Evolutionary conservation across 2,113 vertebrate genomes (phyloP).

Genomic region (Alouatta palliata): DNA sequence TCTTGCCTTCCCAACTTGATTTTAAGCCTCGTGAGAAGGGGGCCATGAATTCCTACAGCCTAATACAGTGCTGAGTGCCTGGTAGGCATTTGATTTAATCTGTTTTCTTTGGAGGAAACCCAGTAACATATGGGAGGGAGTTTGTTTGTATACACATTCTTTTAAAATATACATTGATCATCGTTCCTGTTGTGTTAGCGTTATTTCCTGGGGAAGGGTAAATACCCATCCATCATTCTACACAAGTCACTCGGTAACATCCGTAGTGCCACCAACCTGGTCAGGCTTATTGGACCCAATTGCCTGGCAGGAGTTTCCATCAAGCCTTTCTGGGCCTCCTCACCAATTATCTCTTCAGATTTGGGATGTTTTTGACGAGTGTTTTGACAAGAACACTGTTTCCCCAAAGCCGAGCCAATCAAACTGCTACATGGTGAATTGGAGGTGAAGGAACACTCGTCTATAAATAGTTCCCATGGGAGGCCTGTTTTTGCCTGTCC

Average conservation of each 20-base stretch:
- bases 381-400: constrained; percentile 72
- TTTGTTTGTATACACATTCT: constrained; percentile 73
- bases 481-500: constrained; percentile 32
- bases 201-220: constrained; percentile 53
- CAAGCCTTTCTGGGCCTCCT: constrained; percentile 38
- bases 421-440: constrained; percentile 59
- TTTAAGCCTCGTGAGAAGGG: not conserved
- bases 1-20: constrained; percentile 41
- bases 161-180: constrained; percentile 72
- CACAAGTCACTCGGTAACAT: fast-evolving
- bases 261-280: not conserved
- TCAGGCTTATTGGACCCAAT: not conserved
- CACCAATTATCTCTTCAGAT: constrained; percentile 64
- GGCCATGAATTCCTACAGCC: constrained; percentile 30
- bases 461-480: constrained; percentile 46
- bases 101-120: constrained; percentile 75
- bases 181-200: constrained; percentile 52
- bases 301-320: not conserved
- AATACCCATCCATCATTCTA: not conserved
- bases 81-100: constrained; percentile 74
- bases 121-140: constrained; percentile 76
- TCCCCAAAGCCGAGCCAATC: constrained; percentile 61
- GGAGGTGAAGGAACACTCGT: constrained; percentile 67
- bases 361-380: constrained; percentile 52
- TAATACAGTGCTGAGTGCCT: not conserved